phyloP scores from a whole-genome alignment of 2,888 invertebrate species.

The Argynnis bischoffii region DNA sequence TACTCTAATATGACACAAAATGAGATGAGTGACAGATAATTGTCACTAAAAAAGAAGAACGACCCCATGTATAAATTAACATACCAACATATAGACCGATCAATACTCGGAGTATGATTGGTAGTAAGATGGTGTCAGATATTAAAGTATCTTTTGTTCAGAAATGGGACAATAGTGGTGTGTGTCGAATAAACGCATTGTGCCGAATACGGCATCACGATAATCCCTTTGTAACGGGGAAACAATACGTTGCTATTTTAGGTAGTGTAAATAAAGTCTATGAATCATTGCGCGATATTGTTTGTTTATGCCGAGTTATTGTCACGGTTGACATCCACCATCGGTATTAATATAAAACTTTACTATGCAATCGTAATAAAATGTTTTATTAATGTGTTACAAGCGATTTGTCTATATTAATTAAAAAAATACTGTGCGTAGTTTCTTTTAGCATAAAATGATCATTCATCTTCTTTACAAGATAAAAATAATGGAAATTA shows the following conservation, averaged over 20 bases:
- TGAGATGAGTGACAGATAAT: too few species aligned
- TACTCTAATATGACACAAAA: too few species aligned
- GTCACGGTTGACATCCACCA: slow-evolving; percentile 13
- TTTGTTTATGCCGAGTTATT: slow-evolving; percentile 23
- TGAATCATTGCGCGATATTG: slow-evolving; percentile 23
- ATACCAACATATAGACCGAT: slow-evolving; percentile 3
- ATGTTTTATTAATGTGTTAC: slow-evolving; percentile 7
- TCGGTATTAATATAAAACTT: background rate
- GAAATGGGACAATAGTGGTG: slow-evolving; percentile 63
- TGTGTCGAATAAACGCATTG: slow-evolving; percentile 69
- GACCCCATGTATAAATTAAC: background rate
- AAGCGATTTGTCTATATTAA: background rate
- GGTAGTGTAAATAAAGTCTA: slow-evolving; percentile 13
- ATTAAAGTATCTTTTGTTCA: slow-evolving; percentile 67
- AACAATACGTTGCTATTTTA: slow-evolving; percentile 27
- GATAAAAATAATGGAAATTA: too few species aligned
- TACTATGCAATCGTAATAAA: background rate
- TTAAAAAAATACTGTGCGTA: background rate
- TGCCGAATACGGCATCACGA: slow-evolving; percentile 59
- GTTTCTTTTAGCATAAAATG: slow-evolving; percentile 11
- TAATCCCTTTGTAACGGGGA: slow-evolving; percentile 29
- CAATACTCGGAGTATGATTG: slow-evolving; percentile 22
- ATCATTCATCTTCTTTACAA: background rate
- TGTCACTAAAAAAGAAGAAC: too few species aligned
- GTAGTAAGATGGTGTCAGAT: slow-evolving; percentile 59